Evolutionary conservation across 2,888 invertebrate species (phyloP).

Genomic region (Ochropacha duplaris): DNA sequence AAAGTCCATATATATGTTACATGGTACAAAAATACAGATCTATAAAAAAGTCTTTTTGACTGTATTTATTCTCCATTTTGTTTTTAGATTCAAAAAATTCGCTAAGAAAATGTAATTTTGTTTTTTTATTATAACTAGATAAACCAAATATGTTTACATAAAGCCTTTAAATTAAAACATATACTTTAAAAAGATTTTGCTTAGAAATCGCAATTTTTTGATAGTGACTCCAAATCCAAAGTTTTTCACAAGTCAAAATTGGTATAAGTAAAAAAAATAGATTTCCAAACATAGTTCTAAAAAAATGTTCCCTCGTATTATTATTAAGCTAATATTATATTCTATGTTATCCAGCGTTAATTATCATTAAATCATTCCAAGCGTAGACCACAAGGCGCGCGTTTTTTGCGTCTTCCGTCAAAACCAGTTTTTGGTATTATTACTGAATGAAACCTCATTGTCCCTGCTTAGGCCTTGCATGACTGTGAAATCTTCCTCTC

Average conservation of each 20-base stretch:
- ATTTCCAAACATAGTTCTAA: not conserved
- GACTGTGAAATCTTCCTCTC: slow-evolving; percentile 22
- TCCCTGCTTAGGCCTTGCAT: slow-evolving; percentile 3
- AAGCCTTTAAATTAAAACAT: no score
- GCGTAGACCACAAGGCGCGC: slow-evolving; percentile 24
- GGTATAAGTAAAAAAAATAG: not conserved
- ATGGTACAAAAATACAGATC: no score
- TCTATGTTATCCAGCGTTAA: slow-evolving; percentile 31
- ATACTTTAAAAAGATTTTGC: no score
- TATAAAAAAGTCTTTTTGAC: no score
- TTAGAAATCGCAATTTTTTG: no score
- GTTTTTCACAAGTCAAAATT: not conserved
- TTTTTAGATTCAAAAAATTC: no score
- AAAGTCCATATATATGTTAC: no score
- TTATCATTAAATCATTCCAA: slow-evolving; percentile 21
- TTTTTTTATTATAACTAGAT: no score
- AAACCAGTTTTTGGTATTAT: slow-evolving; percentile 50
- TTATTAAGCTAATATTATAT: slow-evolving; percentile 8
- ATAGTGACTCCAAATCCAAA: no score
- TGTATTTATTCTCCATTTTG: no score
- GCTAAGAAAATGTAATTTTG: no score
- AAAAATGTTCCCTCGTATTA: not conserved
- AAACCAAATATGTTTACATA: no score
- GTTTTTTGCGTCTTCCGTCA: slow-evolving; percentile 55
- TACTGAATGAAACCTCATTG: slow-evolving; percentile 26